Conservation (phyloP, 1,140 invertebrate genomes). For the Lordiphosa stackelbergi region DNA sequence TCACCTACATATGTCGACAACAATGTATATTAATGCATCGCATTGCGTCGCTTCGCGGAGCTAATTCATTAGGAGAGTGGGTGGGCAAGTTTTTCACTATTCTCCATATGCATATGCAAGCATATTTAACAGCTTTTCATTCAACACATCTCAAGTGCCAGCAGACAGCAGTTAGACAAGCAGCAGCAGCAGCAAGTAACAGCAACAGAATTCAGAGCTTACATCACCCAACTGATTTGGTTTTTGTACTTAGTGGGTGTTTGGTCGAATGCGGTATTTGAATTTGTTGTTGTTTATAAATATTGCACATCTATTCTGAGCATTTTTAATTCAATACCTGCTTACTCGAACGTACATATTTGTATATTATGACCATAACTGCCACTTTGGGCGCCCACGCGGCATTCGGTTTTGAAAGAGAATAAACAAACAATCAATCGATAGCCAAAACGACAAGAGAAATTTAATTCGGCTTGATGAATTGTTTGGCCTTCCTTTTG, state of each 20-base stretch:
- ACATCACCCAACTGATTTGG: constrained; percentile 30
- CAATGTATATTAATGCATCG: too few relatives aligned
- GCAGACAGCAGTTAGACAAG: constrained; percentile 34
- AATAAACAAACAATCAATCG: constrained; percentile 20
- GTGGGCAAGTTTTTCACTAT: constrained; percentile 45
- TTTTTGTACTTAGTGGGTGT: constrained; percentile 2
- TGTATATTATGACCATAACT: constrained; percentile 73
- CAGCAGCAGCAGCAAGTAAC: constrained; percentile 3
- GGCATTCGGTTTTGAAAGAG: constrained; percentile 24
- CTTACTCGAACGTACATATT: constrained; percentile 65
- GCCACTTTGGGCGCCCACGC: constrained; percentile 66
- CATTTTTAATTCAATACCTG: constrained; percentile 58
- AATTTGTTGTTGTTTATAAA: not conserved
- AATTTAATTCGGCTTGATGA: constrained; percentile 4
- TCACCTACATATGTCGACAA: too few relatives aligned
- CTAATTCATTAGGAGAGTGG: constrained; percentile 13
- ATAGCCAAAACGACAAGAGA: constrained; percentile 14
- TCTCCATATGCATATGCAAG: constrained; percentile 21
- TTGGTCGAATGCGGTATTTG: not conserved
- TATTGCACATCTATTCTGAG: constrained; percentile 67
- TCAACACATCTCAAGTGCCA: not conserved
- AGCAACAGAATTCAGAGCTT: constrained; percentile 32
- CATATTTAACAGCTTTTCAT: constrained; percentile 10
- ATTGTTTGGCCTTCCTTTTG: constrained; percentile 9
- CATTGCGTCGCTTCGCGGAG: too few relatives aligned